Evolutionary conservation across 2,888 invertebrate genomes (phyloP), one percentile per base, ranked within the genome.

Genomic region (Doris montereyensis): DNA sequence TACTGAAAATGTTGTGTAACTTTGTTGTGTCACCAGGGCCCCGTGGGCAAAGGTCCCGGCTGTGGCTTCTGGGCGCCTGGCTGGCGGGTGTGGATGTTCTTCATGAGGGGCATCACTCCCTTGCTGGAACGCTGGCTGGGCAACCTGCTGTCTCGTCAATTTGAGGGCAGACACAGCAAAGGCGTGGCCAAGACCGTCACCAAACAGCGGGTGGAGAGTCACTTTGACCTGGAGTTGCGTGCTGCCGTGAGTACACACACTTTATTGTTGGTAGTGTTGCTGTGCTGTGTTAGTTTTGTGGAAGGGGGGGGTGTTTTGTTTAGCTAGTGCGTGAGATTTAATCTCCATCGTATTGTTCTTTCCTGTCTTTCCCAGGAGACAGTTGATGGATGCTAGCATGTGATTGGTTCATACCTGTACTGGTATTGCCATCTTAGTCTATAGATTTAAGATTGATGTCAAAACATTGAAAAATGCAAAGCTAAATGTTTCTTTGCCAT

Each of bases 141-240:
- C 21, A 99, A 99, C 93, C 93, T 99, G 87, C 93, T 99, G 67
- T 99, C 99, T 0, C 94, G 99, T 85, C 99, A 99, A 93, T 99
- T 99, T 90, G 99, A 99, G 92, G 99, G 99, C 76, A 94, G 99
- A 86, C 99, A 99, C 92, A 98, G 98, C 0, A 99, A 99, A 92
- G 99, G 99, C 84, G 99, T 99, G 1, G 99, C 99, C 0, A 99
- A 99, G 92, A 99, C 99, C 0, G 99, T 99, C 4, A 99, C 99
- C 0, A 99, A 99, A 91, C 99, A 99, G 92, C 94, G 99, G 87
- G 99, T 99, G 0, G 99, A 99, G 91, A 98, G 98, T 67, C 99
- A 99, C 93, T 99, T 99, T 92, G 99, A 99, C 94, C 93, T 99
- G 85, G 99, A 99, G 92, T 93, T 99, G 89, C 94, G 99, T 85